Conservation (phyloP, 2,797 vertebrate species). For the Dermochelys coriacea region DNA sequence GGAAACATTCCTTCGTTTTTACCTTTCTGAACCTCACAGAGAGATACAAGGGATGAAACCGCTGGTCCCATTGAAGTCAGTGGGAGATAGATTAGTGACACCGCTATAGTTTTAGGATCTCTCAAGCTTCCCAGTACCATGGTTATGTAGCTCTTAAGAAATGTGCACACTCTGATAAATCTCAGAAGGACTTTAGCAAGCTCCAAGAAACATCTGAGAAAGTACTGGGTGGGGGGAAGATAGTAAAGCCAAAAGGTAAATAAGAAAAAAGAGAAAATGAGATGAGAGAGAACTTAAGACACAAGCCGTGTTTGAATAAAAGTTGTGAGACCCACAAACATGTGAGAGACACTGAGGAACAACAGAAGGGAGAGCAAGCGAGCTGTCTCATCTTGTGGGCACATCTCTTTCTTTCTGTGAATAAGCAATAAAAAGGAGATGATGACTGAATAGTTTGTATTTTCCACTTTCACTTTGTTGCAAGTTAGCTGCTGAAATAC, state of each 20-base stretch:
- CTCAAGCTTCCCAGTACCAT: not conserved
- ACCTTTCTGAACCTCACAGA: not conserved
- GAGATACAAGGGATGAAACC: not conserved
- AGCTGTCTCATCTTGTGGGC: not conserved
- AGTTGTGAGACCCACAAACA: not conserved
- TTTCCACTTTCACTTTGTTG: not conserved
- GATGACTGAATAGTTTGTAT: not conserved
- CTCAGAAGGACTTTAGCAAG: not conserved
- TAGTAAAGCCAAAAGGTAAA: constrained; percentile 9
- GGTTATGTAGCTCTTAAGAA: not conserved
- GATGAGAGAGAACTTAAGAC: not conserved
- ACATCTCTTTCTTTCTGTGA: constrained; percentile 11
- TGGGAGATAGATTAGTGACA: not conserved
- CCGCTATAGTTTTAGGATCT: not conserved
- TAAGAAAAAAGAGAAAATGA: not conserved
- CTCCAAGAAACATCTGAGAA: not conserved
- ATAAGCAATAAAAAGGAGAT: constrained; percentile 4
- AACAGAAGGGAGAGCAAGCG: not conserved
- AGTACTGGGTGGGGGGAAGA: not conserved
- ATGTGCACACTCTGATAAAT: not conserved
- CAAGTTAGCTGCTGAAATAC: not conserved
- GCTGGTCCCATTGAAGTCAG: not conserved
- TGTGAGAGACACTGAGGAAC: not conserved
- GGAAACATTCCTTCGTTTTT: not conserved
- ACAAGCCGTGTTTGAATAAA: not conserved